Evolutionary conservation across 2,797 vertebrate species (phyloP).

Genomic region (Gymnocypris eckloni): DNA sequence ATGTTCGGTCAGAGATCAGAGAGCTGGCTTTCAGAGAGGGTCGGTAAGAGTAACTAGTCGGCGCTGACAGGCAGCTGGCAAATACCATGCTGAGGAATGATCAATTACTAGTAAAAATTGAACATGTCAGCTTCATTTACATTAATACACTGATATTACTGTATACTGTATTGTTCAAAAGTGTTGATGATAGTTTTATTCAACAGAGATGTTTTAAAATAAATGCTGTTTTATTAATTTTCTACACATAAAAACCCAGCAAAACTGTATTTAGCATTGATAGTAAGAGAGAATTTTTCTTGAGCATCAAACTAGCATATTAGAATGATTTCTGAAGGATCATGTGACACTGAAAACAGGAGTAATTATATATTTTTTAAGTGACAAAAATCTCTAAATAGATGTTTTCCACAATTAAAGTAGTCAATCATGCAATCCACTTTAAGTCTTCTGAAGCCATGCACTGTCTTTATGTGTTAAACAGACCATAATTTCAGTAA

Average conservation of each 20-base stretch:
- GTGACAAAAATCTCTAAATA: not conserved
- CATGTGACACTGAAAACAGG: not conserved
- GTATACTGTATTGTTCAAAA: not conserved
- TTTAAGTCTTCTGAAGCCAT: not conserved
- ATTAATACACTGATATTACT: not conserved
- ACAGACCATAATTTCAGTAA: not conserved
- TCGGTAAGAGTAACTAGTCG: constrained; percentile 48
- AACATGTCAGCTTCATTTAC: not conserved
- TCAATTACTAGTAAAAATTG: not conserved
- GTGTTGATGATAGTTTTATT: not conserved
- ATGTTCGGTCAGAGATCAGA: constrained; percentile 32
- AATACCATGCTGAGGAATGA: not conserved
- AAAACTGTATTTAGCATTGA: not conserved
- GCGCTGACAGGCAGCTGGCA: constrained; percentile 55
- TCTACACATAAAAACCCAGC: not conserved
- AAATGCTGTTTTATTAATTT: not conserved
- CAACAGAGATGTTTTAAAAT: not conserved
- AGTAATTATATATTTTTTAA: no score
- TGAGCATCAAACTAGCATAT: not conserved
- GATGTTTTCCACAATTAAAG: not conserved
- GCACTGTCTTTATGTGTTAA: not conserved
- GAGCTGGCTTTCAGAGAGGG: constrained; percentile 27
- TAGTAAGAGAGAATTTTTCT: not conserved
- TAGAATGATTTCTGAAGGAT: not conserved
- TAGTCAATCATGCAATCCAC: not conserved